Evolutionary conservation across 1,140 invertebrate species (phyloP), one percentile per base, ranked within the genome.

Genomic region (Saccostrea glomerata): DNA sequence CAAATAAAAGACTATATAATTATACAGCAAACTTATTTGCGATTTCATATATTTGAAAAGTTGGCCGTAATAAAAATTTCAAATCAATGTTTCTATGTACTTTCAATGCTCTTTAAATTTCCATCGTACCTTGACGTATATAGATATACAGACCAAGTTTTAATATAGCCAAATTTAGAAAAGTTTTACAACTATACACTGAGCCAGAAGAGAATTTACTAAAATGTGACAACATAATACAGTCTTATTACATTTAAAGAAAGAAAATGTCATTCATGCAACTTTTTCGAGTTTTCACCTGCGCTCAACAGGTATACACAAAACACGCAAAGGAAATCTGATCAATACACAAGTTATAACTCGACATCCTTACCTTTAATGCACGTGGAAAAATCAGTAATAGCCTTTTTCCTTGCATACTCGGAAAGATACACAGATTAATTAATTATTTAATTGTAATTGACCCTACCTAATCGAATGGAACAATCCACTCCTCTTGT

Each of bases 281-380:
- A 77, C 23, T 77, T 77, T 77, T 30, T 30, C 12, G 70, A 77
- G 23, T 66, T 77, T 77, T 77, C 30, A 36, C 70, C 70, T 77
- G 25, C 23, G 30, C 25, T 77, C 70, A 77, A 77, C 70, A 77
- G 70, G 70, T 77, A 30, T 17, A 77, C 70, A 25, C 70, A 30
- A 9, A 30, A 25, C 25, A 30, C 36, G 25, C 25, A 12, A 25
- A 2, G 25, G 30, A 77, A 30, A 77, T 3, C 23, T 30, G 30
- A 77, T 77, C 23, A 77, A 77, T 17, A 30, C 36, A 73, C 70
- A 36, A 30, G 70, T 36, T 30, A 25, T 17, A 77, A 30, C 70
- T 77, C 70, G 70, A 77, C 13, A 15, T 15, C 11, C 70, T 77
- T 77, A 77, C 70, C 25, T 36, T 20, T 17, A 13, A 3, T 77